Base-by-base conservation (phyloP, 35 echinoderm and acorn worm species). In the Eucidaris tribuloides region DNA sequence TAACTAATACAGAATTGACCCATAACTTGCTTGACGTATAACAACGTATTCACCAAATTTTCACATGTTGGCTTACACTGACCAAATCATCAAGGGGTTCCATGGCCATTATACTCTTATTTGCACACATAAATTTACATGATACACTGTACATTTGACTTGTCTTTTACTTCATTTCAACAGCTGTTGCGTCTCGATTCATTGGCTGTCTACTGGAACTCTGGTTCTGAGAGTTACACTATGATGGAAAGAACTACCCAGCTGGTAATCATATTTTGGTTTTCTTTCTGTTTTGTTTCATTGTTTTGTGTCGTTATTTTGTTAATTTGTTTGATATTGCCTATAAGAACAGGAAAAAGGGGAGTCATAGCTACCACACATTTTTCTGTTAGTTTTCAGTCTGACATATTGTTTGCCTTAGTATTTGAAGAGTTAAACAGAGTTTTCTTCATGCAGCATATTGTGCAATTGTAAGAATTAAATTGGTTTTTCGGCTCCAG, bases 191-290 rank as follows among this genome's bases (percentile, higher is more conserved):
- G 79, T 35, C 91, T 97, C 33, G 89, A 97, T 62, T 88, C 77
- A 9, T 82, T 97, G 7, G 89, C 94, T 28, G 84, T 91, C 5
- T 97, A 97, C 58, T 91, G 85, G 79, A 97, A 97, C 76, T 80
- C 79, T 15, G 84, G 91, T 34, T 56, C 71, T 18, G 62, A 82
- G 14, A 30, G 91, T 72, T 97, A 92, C 81, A 81, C 88, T 39
- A 46, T 45, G 9, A 78, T 87, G 60, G 79, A 86, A 18, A 83
- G 74, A 46, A 54, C 66, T 24, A 60, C 87, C 23, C 78, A 79
- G 17, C 55, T 82, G 82, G 93, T 96, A 88, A 88, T 71, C 62
- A 14, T 17, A 61, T 27, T 11, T 15, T 18, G 11, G 63, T 68
- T 68, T 13, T 68, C 9, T 11, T 9, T 30, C 29, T 29, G 11